phyloP scores from a whole-genome alignment of 53 echinoderm and acorn worm species.

The Zoroaster sp. region DNA sequence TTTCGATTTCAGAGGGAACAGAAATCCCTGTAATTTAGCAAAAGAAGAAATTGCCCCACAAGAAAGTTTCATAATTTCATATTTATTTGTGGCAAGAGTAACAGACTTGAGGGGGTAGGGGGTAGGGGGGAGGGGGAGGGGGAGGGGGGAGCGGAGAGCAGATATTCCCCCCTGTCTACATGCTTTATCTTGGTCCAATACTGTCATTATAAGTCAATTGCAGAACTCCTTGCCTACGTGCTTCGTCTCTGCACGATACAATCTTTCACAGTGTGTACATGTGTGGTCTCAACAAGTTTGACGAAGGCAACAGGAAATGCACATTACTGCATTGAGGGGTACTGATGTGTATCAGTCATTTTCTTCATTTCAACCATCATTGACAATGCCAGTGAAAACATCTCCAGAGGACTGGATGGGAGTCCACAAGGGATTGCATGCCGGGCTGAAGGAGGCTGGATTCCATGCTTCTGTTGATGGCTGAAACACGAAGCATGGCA shows the following conservation, averaged over 20 bases:
- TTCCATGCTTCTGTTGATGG: neutral
- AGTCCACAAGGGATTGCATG: neutral
- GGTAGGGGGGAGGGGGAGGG: neutral
- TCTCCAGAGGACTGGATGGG: neutral
- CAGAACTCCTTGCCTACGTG: neutral
- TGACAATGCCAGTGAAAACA: neutral
- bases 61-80: too few relatives aligned
- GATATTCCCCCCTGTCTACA: neutral
- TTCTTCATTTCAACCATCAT: neutral
- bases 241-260: too few relatives aligned
- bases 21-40: too few relatives aligned
- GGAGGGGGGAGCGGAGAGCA: neutral
- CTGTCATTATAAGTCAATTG: neutral
- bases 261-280: too few relatives aligned
- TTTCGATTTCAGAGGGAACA: too few relatives aligned
- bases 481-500: neutral
- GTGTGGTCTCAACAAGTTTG: neutral
- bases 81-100: too few relatives aligned
- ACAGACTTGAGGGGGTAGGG: too few relatives aligned
- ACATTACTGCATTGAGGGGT: neutral
- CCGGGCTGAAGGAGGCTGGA: neutral
- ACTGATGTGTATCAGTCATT: neutral
- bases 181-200: neutral
- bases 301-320: neutral
- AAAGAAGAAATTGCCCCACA: too few relatives aligned